Evolutionary conservation across 2,113 vertebrate genomes (phyloP).

Genomic region (Azemiops feae): DNA sequence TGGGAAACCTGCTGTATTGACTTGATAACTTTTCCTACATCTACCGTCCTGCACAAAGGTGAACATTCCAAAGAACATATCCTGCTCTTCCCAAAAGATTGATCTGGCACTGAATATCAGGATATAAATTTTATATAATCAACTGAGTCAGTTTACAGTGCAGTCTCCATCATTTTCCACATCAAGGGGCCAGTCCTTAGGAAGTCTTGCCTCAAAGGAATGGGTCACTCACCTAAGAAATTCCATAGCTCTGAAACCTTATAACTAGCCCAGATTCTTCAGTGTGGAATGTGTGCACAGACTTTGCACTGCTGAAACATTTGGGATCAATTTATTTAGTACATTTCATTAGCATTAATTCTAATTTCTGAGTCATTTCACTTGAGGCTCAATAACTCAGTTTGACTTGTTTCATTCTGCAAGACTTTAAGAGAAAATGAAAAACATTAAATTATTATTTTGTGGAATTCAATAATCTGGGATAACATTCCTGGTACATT

Average conservation of each 20-base stretch:
- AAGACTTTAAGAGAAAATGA: constrained; percentile 10
- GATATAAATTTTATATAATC: neutral
- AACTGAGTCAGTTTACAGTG: neutral
- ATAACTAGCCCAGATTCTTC: neutral
- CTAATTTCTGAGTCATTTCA: neutral
- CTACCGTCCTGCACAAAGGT: neutral
- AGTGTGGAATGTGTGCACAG: neutral
- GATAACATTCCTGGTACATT: neutral
- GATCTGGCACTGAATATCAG: neutral
- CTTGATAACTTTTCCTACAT: neutral
- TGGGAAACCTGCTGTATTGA: neutral
- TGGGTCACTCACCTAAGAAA: neutral
- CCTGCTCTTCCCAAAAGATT: neutral
- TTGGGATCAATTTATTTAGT: constrained; percentile 15
- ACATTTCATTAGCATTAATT: constrained; percentile 1
- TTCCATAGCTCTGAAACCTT: neutral
- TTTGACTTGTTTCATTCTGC: constrained; percentile 2
- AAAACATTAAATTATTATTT: constrained; percentile 9
- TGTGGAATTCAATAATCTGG: constrained; percentile 10
- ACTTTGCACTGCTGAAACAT: neutral
- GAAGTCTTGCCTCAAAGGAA: neutral
- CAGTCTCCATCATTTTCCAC: neutral
- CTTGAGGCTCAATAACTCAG: neutral
- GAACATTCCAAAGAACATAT: neutral
- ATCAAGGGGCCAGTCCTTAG: neutral